phyloP scores from a whole-genome alignment of 2,113 vertebrate genomes.

The Grus americana region DNA sequence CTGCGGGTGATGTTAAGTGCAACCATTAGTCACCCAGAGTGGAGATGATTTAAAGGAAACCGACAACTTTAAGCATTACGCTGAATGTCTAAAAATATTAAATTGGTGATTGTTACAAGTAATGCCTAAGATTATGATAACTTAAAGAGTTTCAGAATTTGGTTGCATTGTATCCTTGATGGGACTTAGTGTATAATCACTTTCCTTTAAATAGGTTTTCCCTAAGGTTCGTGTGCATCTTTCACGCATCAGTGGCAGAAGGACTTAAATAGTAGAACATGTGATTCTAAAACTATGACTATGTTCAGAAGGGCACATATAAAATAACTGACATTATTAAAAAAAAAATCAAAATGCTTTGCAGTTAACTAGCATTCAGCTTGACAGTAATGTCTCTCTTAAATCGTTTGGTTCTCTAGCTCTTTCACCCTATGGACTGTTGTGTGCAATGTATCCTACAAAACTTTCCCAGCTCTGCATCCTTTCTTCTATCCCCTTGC shows the following conservation, averaged over 20 bases:
- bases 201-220: background rate
- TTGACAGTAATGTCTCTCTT: background rate
- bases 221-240: background rate
- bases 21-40: background rate
- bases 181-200: background rate
- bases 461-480: background rate
- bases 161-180: background rate
- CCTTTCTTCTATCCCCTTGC: background rate
- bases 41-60: slow-evolving; percentile 17
- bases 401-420: background rate
- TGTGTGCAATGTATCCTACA: background rate
- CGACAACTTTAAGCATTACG: background rate
- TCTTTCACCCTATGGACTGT: background rate
- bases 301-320: background rate
- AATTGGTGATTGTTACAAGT: background rate
- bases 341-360: background rate
- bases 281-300: background rate
- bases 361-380: background rate
- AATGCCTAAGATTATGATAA: background rate
- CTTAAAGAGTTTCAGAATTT: background rate
- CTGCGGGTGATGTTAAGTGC: background rate
- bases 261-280: background rate
- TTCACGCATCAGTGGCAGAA: background rate
- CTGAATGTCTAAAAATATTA: background rate
- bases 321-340: background rate